Evolutionary conservation across 2,888 invertebrate species (phyloP).

Genomic region (Watsonalla cultraria): DNA sequence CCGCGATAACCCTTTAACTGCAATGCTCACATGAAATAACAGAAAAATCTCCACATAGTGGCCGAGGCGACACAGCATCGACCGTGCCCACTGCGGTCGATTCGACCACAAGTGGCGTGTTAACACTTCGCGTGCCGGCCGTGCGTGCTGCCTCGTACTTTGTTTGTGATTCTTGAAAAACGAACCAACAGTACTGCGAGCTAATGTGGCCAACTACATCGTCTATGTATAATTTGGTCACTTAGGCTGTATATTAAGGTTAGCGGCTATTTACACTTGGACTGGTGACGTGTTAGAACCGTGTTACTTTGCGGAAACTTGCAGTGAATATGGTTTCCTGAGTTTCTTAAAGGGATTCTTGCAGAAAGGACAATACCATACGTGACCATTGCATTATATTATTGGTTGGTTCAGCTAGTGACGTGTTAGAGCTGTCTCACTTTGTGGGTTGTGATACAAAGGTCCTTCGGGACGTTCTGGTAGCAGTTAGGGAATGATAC

Average conservation of each 20-base stretch:
- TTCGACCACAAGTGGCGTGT: slow-evolving; percentile 43
- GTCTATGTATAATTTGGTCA: neutral
- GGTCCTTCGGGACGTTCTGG: no score
- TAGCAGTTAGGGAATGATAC: no score
- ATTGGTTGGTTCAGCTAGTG: no score
- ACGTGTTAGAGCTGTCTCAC: no score
- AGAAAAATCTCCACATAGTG: neutral
- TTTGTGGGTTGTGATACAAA: no score
- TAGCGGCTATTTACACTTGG: neutral
- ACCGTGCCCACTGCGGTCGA: slow-evolving; percentile 41
- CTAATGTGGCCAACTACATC: slow-evolving; percentile 22
- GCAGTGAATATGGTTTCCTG: no score
- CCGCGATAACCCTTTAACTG: no score
- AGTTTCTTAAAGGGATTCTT: no score
- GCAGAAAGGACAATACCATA: no score
- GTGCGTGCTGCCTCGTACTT: slow-evolving; percentile 40
- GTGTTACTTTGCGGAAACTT: no score
- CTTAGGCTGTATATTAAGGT: neutral
- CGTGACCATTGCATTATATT: no score
- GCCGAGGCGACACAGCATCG: slow-evolving; percentile 20
- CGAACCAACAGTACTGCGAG: slow-evolving; percentile 51
- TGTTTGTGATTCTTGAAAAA: slow-evolving; percentile 68
- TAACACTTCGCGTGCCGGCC: slow-evolving; percentile 42
- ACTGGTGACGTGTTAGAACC: no score
- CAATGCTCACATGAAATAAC: neutral